Conservation (phyloP, 2,113 vertebrate genomes). For the Vulpes lagopus region DNA sequence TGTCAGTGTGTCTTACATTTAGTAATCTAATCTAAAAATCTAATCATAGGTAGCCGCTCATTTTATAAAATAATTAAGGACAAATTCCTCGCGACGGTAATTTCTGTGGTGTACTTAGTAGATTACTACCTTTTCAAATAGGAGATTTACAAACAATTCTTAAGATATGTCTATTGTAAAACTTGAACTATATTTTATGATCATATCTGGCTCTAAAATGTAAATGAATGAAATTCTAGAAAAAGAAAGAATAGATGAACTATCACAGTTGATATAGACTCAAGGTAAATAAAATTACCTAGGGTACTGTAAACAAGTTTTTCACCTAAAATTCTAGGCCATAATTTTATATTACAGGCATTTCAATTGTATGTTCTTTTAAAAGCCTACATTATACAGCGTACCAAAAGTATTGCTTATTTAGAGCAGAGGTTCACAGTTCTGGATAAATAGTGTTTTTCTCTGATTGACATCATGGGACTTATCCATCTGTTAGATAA, state of each 20-base stretch:
- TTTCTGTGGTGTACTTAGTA: background rate
- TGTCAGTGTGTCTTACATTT: background rate
- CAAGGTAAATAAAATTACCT: background rate
- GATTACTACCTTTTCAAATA: constrained; percentile 5
- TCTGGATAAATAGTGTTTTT: background rate
- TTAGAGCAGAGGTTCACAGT: background rate
- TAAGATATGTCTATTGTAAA: background rate
- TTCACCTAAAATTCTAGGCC: constrained; percentile 46
- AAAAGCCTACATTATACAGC: background rate
- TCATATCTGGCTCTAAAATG: background rate
- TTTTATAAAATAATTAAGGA: constrained; percentile 13
- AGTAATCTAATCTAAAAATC: constrained; percentile 1
- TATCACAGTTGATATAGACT: background rate
- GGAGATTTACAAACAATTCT: background rate
- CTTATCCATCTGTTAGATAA: background rate
- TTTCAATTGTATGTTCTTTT: background rate
- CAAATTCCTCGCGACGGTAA: background rate
- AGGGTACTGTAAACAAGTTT: background rate
- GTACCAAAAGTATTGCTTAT: background rate
- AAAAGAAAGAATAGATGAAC: background rate
- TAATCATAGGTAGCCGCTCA: background rate
- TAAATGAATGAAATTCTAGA: constrained; percentile 7
- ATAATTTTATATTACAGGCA: background rate
- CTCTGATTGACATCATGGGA: background rate
- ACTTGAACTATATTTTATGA: background rate